Base-by-base conservation (phyloP, 1,140 invertebrate species). In the Drosophila nikananu region DNA sequence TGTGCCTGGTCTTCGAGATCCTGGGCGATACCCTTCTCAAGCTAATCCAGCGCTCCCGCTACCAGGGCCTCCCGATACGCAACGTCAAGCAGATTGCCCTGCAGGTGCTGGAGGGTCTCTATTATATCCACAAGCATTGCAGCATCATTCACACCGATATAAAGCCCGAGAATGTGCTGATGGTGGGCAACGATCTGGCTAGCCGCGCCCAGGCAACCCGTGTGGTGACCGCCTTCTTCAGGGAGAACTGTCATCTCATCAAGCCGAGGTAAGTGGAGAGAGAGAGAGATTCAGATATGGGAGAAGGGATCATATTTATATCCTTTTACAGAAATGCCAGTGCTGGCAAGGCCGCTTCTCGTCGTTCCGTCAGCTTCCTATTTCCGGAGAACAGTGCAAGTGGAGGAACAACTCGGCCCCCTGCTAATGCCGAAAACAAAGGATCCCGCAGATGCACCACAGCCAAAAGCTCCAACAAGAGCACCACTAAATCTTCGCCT, bases 71-170 rank as follows among this genome's bases (percentile, higher is more conserved):
- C 90, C 98, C 98, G 49, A 93, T 98, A 27, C 94, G 95, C 73
- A 99, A 99, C 94, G 98, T 99, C 9, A 97, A 97, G 94, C 96
- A 95, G 60, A 99, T 99, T 74, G 99, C 98, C 60, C 95, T 95
- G 0, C 98, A 99, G 95, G 98, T 99, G 72, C 94, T 99, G 19
- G 97, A 99, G 94, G 99, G 98, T n/a, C 94, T 99, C 62, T 96
- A 98, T 93, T 99, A 99, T 94, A 95, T 99, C 54, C 99, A 99
- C 93, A 95, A 96, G 52, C 98, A 99, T 94, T 99, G 98, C 95
- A 95, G 95, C 93, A 99, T 99, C 78, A 99, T 99, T 93, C 99
- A 99, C 93, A 99, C 99, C n/a, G 99, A 99, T 93, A 98, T 99
- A 67, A 99, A 99, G 93, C 99, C 99, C 48, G 99, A 99, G 94